Evolutionary conservation across 2,113 vertebrate genomes (phyloP).

Genomic region (Pseudopipra pipra): DNA sequence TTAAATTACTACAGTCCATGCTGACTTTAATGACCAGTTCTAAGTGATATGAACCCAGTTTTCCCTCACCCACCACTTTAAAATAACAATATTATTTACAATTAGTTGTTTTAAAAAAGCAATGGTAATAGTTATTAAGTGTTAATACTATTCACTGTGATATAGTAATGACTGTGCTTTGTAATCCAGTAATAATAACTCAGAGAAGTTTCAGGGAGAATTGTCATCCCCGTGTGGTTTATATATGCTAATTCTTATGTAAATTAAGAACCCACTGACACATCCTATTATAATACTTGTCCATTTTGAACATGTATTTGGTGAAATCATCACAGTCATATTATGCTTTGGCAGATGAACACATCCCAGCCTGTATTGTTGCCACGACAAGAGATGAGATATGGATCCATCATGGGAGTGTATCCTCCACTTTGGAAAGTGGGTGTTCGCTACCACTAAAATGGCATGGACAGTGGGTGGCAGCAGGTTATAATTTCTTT

Average conservation of each 20-base stretch:
- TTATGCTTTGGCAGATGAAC: background rate
- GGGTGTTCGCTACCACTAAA: background rate
- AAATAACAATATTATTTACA: background rate
- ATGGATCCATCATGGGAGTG: background rate
- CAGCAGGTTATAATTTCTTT: conserved; percentile 32
- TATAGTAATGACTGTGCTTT: background rate
- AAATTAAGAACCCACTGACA: conserved; percentile 41
- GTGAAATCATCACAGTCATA: conserved; percentile 1
- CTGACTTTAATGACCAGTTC: background rate
- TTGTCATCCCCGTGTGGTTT: background rate
- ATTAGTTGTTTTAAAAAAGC: background rate
- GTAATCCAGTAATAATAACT: conserved; percentile 7
- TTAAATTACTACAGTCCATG: background rate
- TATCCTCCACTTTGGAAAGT: background rate
- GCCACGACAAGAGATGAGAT: background rate
- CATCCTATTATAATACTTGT: conserved; percentile 27
- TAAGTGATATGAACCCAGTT: background rate
- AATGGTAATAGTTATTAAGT: background rate
- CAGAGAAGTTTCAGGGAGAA: background rate
- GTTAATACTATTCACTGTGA: background rate
- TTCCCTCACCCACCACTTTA: background rate
- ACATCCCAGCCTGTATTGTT: background rate
- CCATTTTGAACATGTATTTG: background rate
- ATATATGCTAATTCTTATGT: conserved; percentile 6
- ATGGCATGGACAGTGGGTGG: conserved; percentile 15